Conservation (phyloP, 2,888 invertebrate species). For the Cephus pulcher region DNA sequence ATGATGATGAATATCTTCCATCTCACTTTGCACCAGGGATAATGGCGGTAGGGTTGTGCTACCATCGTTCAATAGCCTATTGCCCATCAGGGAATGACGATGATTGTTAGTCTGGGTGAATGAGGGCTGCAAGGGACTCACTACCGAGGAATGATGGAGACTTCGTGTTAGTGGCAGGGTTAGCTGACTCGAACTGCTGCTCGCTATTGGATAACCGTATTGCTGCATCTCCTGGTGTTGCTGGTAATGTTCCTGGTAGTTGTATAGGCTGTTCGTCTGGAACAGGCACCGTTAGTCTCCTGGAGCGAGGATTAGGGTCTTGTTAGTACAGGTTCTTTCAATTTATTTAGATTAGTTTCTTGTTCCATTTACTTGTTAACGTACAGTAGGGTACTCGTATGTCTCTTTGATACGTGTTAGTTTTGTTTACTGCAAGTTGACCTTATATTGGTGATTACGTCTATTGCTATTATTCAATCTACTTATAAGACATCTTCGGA, state of each 20-base stretch:
- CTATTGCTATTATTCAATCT: neutral
- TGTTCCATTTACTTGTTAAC: neutral
- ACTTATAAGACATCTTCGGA: neutral
- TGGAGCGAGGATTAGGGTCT: slow-evolving; percentile 12
- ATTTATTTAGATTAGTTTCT: neutral
- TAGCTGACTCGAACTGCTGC: slow-evolving; percentile 63
- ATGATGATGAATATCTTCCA: slow-evolving; percentile 36
- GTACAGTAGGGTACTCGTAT: neutral
- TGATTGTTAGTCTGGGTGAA: slow-evolving; percentile 53
- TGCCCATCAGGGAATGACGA: slow-evolving; percentile 16
- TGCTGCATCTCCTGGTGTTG: slow-evolving; percentile 66
- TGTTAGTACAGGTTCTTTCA: slow-evolving; percentile 1
- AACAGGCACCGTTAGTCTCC: slow-evolving; percentile 58
- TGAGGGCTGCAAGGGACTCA: slow-evolving; percentile 60
- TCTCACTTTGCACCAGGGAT: slow-evolving; percentile 41
- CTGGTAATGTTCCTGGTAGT: slow-evolving; percentile 63
- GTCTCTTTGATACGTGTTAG: neutral
- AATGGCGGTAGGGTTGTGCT: slow-evolving; percentile 38
- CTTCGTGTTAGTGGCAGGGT: slow-evolving; percentile 62
- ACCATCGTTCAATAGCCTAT: slow-evolving; percentile 19
- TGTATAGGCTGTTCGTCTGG: slow-evolving; percentile 64
- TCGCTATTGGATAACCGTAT: slow-evolving; percentile 65
- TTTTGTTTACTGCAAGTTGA: neutral
- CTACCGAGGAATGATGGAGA: slow-evolving; percentile 59
- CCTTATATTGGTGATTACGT: neutral